Evolutionary conservation across 2,797 vertebrate species (phyloP), one percentile per base, ranked within the genome.

Genomic region (Natrix natrix): DNA sequence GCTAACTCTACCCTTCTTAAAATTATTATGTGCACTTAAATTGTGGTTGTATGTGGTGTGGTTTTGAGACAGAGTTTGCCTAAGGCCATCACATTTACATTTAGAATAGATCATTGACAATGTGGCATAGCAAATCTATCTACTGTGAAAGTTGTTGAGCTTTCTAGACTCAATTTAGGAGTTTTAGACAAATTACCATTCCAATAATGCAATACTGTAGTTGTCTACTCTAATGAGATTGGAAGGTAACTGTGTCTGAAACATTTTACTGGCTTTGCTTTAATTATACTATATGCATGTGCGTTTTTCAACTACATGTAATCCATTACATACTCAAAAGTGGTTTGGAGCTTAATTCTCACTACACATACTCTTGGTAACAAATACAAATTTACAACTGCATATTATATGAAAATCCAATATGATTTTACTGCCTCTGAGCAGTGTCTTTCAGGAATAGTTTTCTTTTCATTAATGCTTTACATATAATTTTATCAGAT

Each of bases 1-100:
- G 96, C 95, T 95, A 95, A 95, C 94, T 97, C 97, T 96, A 97
- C 93, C 97, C 95, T 95, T 96, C 94, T 96, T 94, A 93, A 96
- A 96, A 91, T 97, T 96, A 96, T 95, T 93, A 98, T 97, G 97
- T 98, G 97, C 0, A 97, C 97, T 98, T 97, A 98, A 98, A 98
- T 48, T 83, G 20, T 83, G 97, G 97, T 98, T 97, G 97, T 97
- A 97, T 97, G 95, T 1, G 87, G 63, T 22, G 60, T 14, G 95
- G 95, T 37, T 90, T 78, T 93, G 86, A 88, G 92, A 95, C 87
- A 94, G 43, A 95, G 96, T 97, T 97, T 97, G 96, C 95, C 96
- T 97, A 96, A 94, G 92, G 91, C 92, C 96, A 95, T 94, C 95
- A 94, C 92, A 95, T 56, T 88, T 95, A 97, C 91, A 22, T 59